Evolutionary conservation across 1,140 invertebrate genomes (phyloP).

Genomic region (Tetramorium simillimum): DNA sequence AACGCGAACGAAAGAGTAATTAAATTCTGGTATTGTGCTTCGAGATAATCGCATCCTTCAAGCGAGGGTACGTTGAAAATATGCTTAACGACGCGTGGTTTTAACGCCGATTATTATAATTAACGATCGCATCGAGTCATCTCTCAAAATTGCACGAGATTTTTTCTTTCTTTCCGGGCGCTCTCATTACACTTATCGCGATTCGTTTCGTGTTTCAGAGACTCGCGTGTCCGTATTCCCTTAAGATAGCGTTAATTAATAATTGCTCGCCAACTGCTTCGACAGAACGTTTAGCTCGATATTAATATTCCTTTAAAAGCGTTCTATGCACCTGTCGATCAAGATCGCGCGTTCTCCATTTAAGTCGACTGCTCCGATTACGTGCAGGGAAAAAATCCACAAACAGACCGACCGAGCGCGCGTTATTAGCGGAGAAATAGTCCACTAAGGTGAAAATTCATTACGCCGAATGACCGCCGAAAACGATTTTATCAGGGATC

Average conservation of each 20-base stretch:
- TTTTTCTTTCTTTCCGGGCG: neutral
- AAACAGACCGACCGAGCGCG: neutral
- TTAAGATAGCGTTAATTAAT: conserved; percentile 37
- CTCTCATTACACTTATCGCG: conserved; percentile 39
- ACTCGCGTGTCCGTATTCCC: neutral
- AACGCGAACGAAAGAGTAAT: conserved; percentile 74
- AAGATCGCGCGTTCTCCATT: neutral
- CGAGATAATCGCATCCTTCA: conserved; percentile 49
- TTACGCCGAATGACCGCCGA: conserved; percentile 71
- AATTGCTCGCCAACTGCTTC: neutral
- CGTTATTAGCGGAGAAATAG: conserved; percentile 15
- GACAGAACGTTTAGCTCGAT: conserved; percentile 24
- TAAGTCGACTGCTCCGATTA: neutral
- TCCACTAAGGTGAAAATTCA: conserved; percentile 58
- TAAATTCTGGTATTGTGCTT: conserved; percentile 72
- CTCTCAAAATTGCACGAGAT: conserved; percentile 37
- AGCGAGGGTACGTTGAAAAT: neutral
- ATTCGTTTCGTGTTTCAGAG: neutral
- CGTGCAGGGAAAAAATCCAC: neutral
- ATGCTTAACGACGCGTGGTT: conserved; percentile 56
- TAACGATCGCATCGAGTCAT: conserved; percentile 54
- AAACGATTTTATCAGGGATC: conserved; percentile 82
- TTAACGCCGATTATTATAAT: conserved; percentile 50
- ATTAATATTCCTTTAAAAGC: conserved; percentile 25
- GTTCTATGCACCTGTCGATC: neutral